These are phyloP conservation scores for Microtus richardsoni DNA, from an alignment of 2,113 vertebrate species.

Conservation along the genomic window DNA sequence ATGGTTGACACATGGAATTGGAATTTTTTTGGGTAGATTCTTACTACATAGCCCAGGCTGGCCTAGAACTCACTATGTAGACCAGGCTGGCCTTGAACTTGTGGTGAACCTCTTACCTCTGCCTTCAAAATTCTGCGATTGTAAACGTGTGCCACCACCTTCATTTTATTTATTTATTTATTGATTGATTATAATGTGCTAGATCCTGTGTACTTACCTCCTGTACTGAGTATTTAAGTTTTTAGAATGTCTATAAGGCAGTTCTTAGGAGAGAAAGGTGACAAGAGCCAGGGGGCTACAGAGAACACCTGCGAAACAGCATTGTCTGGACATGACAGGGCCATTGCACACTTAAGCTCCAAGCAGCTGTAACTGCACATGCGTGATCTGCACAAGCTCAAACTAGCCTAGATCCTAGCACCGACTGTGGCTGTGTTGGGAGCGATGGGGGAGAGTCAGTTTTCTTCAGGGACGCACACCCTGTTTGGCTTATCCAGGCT, in stretches of 20 bases:
- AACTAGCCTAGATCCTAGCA: neutral
- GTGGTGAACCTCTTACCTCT: neutral
- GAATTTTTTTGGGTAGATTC: neutral
- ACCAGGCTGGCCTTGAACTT: neutral
- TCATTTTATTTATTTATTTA: neutral
- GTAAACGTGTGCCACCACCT: neutral
- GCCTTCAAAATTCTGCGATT: neutral
- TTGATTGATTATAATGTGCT: neutral
- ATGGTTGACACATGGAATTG: neutral
- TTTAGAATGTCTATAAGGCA: neutral
- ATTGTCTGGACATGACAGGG: neutral
- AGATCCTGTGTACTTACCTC: neutral
- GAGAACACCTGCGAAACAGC: neutral
- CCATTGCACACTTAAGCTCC: neutral
- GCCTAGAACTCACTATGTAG: neutral
- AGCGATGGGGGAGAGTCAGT: neutral
- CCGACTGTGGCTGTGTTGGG: neutral
- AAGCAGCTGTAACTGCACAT: neutral
- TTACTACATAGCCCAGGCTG: neutral
- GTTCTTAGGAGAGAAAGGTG: neutral
- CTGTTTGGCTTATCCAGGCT: neutral
- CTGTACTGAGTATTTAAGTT: neutral
- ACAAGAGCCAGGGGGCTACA: neutral
- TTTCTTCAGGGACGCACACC: neutral
- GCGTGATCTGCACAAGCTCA: neutral